Evolutionary conservation across 30 jellyfish, hydroid and myxozoan species (phyloP), one percentile per base, ranked within the genome.

Genomic region (Euphysa ruthae): DNA sequence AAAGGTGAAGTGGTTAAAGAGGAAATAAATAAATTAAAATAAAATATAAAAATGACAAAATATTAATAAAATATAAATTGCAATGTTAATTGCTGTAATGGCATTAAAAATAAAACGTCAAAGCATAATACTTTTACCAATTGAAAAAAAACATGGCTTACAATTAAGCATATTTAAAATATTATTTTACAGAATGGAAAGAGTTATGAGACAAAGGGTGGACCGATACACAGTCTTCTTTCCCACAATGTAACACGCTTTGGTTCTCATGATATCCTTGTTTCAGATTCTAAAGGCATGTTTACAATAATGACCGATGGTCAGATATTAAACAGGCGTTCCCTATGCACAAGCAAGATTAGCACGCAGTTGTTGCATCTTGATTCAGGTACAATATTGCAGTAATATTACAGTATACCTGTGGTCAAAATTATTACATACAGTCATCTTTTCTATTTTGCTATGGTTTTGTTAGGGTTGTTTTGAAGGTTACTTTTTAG

Each of bases 191-290:
- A 69, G 82, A 62, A 55, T 49, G 82, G 82, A 26, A 60, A 1
- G 74, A 63, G 73, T 43, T 65, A 35, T 27, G 95, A 84, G 50
- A 84, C 95, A 49, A 84, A 84, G 43, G 93, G 94, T 20, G 95
- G 93, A 6, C 91, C 95, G 6, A 71, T 84, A 4, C 93, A 84
- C 42, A 20, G 81, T 24, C 71, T 84, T 27, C 25, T 15, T 5
- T 58, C 88, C 18, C 82, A 70, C 32, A 84, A 77, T 54, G 50
- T 84, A 10, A 84, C 95, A 20, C 77, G 77, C 34, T 84, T 84
- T 61, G 58, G 69, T 22, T 78, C 93, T 7, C 46, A 63, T 15
- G 95, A 84, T 54, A 49, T 77, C 32, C 50, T 84, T 13, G 84
- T 58, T 42, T 92, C 91, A 4, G 93, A 84, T 31, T 27, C 95